Conservation (phyloP, 2,113 vertebrate genomes). For the Pseudonaja textilis region DNA sequence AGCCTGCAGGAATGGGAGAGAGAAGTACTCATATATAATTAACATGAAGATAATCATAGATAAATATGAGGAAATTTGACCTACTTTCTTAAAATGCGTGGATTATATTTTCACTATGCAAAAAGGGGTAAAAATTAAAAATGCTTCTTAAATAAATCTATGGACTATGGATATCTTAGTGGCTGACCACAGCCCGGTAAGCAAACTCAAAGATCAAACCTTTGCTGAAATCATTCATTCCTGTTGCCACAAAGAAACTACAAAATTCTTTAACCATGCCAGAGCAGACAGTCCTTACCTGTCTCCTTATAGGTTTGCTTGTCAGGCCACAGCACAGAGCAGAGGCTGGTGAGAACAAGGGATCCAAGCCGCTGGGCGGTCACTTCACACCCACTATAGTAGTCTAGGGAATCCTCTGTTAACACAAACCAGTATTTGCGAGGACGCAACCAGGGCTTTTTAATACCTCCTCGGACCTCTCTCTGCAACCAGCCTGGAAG, state of each 20-base stretch:
- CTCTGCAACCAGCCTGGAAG: conserved; percentile 89
- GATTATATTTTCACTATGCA: not conserved
- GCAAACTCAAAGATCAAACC: not conserved
- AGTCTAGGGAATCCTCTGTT: conserved; percentile 89
- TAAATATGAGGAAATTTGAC: not conserved
- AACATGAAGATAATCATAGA: not conserved
- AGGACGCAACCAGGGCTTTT: conserved; percentile 84
- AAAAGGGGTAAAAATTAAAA: not conserved
- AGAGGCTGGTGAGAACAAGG: conserved; percentile 92
- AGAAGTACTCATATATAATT: not conserved
- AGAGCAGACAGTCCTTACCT: conserved; percentile 64
- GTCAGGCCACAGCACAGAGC: conserved; percentile 92
- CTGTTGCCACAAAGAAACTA: not conserved
- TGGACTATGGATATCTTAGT: too few relatives aligned
- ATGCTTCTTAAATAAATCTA: not conserved
- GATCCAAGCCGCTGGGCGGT: conserved; percentile 84
- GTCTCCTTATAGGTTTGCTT: conserved; percentile 92
- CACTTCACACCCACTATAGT: conserved; percentile 85
- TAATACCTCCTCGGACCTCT: conserved; percentile 78
- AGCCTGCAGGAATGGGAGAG: conserved; percentile 68
- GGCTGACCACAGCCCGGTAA: not conserved
- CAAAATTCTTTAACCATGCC: not conserved
- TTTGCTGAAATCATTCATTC: not conserved
- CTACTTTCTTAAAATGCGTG: not conserved
- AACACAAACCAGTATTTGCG: conserved; percentile 94